A percentile compares a stretch with the other conserved stretches of the same genome.
phyloP scores from a whole-genome alignment of 1,140 invertebrate genomes.

The Bacillus rossius region DNA sequence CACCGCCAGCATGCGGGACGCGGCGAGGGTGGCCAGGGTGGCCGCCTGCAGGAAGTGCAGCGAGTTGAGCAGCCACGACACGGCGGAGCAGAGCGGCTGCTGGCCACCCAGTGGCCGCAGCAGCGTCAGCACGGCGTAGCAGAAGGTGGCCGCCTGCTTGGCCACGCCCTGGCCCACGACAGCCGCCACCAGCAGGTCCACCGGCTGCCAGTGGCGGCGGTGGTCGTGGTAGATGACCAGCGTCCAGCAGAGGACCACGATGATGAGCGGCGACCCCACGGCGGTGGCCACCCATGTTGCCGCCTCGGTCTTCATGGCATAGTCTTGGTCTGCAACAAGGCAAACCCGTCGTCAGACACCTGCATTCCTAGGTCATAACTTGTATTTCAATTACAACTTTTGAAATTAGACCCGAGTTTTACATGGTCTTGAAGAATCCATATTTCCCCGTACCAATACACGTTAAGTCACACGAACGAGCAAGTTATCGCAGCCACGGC shows the following conservation, averaged over 20 bases:
- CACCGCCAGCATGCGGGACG: conserved; percentile 44
- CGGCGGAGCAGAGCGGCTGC: conserved; percentile 36
- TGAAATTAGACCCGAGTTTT: too few species aligned
- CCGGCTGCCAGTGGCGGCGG: conserved; percentile 45
- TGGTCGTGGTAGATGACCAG: conserved; percentile 48
- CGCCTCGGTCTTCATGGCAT: conserved; percentile 30
- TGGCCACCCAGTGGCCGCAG: conserved; percentile 39
- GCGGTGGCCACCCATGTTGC: conserved; percentile 47
- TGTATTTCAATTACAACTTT: too few species aligned
- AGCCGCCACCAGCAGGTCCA: conserved; percentile 50
- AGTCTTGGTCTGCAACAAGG: too few species aligned
- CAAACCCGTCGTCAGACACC: too few species aligned
- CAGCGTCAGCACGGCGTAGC: conserved; percentile 45
- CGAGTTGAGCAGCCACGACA: conserved; percentile 46
- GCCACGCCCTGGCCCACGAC: conserved; percentile 44
- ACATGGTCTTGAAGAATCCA: too few species aligned
- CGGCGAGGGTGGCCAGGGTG: conserved; percentile 45
- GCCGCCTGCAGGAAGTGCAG: conserved; percentile 49
- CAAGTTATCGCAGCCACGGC: too few species aligned
- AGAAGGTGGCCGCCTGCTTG: conserved; percentile 43
- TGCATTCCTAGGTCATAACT: too few species aligned
- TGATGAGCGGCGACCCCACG: conserved; percentile 46
- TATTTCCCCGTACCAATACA: too few species aligned
- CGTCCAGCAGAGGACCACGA: conserved; percentile 45
- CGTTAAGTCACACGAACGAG: too few species aligned